These are phyloP conservation scores for Leptosomus discolor DNA, from an alignment of 2,113 vertebrate genomes.

Conservation along the genomic window DNA sequence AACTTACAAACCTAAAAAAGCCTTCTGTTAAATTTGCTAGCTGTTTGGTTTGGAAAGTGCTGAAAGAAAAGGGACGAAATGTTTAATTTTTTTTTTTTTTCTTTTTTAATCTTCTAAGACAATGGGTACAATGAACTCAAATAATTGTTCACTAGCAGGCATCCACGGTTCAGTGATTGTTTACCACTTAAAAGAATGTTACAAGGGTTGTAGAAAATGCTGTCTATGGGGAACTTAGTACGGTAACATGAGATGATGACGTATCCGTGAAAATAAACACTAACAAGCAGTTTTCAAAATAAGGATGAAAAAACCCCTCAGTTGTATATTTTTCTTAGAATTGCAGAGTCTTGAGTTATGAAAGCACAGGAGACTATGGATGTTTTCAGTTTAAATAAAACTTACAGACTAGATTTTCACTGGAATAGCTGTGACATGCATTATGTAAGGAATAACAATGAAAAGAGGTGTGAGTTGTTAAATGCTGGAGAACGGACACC, in stretches of 20 bases:
- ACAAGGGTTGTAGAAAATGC: not conserved
- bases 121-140: not conserved
- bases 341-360: not conserved
- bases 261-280: not conserved
- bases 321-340: not conserved
- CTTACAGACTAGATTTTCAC: not conserved
- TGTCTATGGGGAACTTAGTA: not conserved
- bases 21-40: not conserved
- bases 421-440: not conserved
- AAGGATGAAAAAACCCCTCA: not conserved
- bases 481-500: not conserved
- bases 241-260: not conserved
- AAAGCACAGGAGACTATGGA: not conserved
- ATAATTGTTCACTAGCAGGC: fast-evolving
- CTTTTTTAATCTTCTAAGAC: not conserved
- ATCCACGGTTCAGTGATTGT: not conserved
- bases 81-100: not conserved
- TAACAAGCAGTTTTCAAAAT: not conserved
- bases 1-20: not conserved
- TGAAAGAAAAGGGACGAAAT: not conserved
- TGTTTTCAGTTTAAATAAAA: not conserved
- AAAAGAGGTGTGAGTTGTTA: not conserved
- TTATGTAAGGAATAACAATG: not conserved
- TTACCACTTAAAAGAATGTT: not conserved
- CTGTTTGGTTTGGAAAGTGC: not conserved